Evolutionary conservation across 2,888 invertebrate species (phyloP), one percentile per base, ranked within the genome.

Genomic region (Kryphioiulus occultus): DNA sequence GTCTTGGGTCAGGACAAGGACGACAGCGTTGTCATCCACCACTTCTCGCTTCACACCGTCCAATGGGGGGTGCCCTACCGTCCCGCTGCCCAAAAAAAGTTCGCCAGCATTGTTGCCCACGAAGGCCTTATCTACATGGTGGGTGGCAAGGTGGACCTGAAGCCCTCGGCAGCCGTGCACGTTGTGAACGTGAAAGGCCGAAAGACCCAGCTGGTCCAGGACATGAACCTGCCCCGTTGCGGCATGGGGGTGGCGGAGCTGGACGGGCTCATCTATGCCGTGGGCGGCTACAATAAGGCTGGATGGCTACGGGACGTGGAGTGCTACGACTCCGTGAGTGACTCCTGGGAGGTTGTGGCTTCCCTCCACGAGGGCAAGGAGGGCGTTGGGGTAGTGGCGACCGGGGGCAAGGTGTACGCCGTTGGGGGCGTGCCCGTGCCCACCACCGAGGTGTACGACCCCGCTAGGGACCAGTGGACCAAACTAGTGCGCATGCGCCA

Each of bases 351-450:
- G 19, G 30, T 53, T 22, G 78, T 88, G 83, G 86, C 89, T 7
- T 44, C 89, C 10, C 53, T 89, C 9, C 82, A 59, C 53, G 89
- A 88, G 53, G 87, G 88, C n/a, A 88, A 88, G 39, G 88, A 88
- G 59, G 89, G 88, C 19, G 88, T 88, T 9, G 87, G 87, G 5
- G 89, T 88, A n/a, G 87, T 84, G 17, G 85, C 59, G 17, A 53
- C 35, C 1, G 32, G 59, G 32, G 88, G 85, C 19, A 78, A 87
- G 7, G 7, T 89, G 22, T 88, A 86, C 53, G 89, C 87, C 7
- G 86, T 89, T 19, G 89, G 89, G 26, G 89, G 89, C 5, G 87
- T 89, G n/a, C 88, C 88, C 12, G 86, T 88, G n/a, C 88, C 88
- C 32, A 87, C 87, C 17, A 88, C 87, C 35, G 89, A 89, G 68